phyloP scores from a whole-genome alignment of 2,888 invertebrate genomes.

The Meghimatium bilineatum region DNA sequence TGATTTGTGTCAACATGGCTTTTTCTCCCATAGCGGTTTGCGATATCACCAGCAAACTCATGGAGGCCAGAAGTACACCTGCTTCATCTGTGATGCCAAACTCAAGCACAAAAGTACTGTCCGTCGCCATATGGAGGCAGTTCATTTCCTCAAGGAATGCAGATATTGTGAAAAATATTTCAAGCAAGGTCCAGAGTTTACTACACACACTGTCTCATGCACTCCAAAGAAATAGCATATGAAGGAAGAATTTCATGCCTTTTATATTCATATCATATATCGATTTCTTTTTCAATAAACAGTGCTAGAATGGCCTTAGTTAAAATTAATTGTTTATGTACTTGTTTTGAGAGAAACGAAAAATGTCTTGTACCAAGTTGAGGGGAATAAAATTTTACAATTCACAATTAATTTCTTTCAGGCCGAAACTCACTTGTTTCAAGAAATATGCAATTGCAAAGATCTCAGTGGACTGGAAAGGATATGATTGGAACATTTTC shows the following conservation, averaged over 20 bases:
- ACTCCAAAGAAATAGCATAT: constrained; percentile 24
- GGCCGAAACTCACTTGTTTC: constrained; percentile 14
- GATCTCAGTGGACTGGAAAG: neutral
- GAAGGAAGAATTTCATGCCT: neutral
- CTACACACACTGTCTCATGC: constrained; percentile 41
- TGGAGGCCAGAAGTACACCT: constrained; percentile 17
- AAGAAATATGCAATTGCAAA: constrained; percentile 8
- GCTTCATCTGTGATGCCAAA: constrained; percentile 39
- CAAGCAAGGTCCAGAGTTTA: constrained; percentile 43
- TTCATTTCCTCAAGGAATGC: constrained; percentile 44
- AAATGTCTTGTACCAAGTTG: neutral
- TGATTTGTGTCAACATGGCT: constrained; percentile 42
- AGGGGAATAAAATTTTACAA: constrained; percentile 8
- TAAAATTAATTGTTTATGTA: neutral
- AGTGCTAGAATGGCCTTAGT: neutral
- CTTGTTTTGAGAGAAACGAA: neutral
- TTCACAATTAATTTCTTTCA: constrained; percentile 31
- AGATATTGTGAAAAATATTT: constrained; percentile 42
- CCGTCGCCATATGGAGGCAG: constrained; percentile 41
- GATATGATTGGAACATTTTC: neutral
- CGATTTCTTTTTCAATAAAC: neutral
- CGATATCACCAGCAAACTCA: constrained; percentile 34
- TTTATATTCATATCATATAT: neutral
- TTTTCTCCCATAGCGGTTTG: constrained; percentile 39
- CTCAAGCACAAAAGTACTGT: constrained; percentile 41